Evolutionary conservation across 2,113 vertebrate species (phyloP).

Genomic region (Oreamnos americanus): DNA sequence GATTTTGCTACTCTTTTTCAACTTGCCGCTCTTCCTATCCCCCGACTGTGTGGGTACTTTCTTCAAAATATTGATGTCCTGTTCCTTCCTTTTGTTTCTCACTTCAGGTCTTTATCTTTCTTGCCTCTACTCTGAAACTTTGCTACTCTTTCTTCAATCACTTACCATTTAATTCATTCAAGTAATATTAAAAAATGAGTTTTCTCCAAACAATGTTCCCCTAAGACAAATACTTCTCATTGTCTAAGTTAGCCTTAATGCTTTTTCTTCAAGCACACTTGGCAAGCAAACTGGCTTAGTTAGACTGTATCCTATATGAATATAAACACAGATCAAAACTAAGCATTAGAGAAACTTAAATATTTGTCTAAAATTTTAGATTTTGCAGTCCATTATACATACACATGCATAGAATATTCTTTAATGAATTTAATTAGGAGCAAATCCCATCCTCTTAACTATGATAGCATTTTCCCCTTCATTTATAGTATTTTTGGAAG

Average conservation of each 20-base stretch:
- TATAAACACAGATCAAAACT: background rate
- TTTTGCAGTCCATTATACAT: background rate
- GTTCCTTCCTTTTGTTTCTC: background rate
- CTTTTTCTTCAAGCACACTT: background rate
- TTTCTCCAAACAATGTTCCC: background rate
- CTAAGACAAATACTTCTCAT: background rate
- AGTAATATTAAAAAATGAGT: background rate
- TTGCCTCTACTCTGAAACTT: background rate
- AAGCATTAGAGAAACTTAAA: slow-evolving; percentile 2
- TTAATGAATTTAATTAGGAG: background rate
- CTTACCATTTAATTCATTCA: background rate
- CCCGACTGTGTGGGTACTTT: background rate
- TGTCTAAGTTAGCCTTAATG: background rate
- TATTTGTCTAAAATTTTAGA: background rate
- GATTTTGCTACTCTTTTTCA: background rate
- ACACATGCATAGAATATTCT: background rate
- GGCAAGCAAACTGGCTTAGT: background rate
- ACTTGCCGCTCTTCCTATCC: background rate
- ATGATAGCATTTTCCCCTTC: background rate
- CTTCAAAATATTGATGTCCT: background rate
- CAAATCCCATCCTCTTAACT: background rate
- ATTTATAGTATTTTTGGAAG: background rate
- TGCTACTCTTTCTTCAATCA: background rate
- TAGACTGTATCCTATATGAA: background rate
- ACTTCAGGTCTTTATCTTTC: background rate